Evolutionary conservation across 1,140 invertebrate species (phyloP), one percentile per base, ranked within the genome.

Genomic region (Meteorus sp.): DNA sequence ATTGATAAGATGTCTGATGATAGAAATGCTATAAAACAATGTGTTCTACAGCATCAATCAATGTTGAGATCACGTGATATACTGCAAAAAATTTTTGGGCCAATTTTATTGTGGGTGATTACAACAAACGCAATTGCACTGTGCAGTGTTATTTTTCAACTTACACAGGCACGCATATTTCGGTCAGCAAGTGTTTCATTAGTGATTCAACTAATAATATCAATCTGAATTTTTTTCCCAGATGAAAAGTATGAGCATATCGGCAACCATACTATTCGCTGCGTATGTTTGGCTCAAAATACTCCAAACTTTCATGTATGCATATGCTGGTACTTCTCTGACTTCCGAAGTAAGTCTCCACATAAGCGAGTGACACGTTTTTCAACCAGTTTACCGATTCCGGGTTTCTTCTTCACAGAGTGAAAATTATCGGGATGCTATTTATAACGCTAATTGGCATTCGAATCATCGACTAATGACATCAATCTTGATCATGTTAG

Each of bases 81-180:
- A 1, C 9, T 73, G 9, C 48, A 71, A 56, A 9, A 59, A 15
- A 48, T 67, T 17, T 73, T 66, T 43, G 66, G 69, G 8, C 65
- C 66, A 1, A 43, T 71, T 1, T 41, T 68, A 4, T 4, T 71
- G 2, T 66, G 62, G 53, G 33, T 59, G 0, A 56, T 60, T 2
- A 1, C 64, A 6, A 62, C 66, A 0, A 65, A 60, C 35, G 66
- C 67, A n/a, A 15, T 64, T 2, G 23, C 63, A 2, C 47, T 71
- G 13, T 73, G 71, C 29, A 52, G 58, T 1, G n/a, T 71, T 11
- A 61, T 68, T 23, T 73, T 67, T 55, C 71, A 73, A 43, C 31
- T 58, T 1, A 44, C 63, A 7, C 59, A 70, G 63, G 71, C 70
- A 62, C n/a, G n/a, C n/a, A n/a, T n/a, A n/a, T n/a, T n/a, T n/a